A percentile compares a stretch with the other conserved stretches of the same genome.
Evolutionary conservation across 2,113 vertebrate species (phyloP).

Genomic region (Oplegnathus fasciatus): DNA sequence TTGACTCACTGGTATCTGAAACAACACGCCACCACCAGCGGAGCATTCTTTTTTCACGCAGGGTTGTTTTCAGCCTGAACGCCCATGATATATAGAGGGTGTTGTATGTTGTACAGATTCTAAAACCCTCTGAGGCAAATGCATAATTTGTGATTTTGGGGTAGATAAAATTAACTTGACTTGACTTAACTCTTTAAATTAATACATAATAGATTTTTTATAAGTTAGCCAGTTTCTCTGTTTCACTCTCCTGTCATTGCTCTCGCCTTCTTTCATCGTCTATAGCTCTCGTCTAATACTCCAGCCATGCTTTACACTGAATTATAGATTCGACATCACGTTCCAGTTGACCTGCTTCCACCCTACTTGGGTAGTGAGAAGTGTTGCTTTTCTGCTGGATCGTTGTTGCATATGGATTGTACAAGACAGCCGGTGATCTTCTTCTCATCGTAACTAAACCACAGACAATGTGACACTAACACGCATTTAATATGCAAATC

Average conservation of each 20-base stretch:
- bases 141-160: neutral
- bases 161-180: neutral
- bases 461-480: constrained; percentile 50
- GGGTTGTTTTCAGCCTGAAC: neutral
- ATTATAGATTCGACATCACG: constrained; percentile 65
- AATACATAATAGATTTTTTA: neutral
- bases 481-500: constrained; percentile 50
- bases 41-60: neutral
- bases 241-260: neutral
- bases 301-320: constrained; percentile 47
- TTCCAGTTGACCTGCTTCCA: constrained; percentile 59
- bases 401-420: constrained; percentile 31
- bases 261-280: constrained; percentile 13
- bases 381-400: constrained; percentile 33
- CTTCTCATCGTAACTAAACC: constrained; percentile 26
- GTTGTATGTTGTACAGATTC: neutral
- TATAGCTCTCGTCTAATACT: constrained; percentile 25
- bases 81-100: neutral
- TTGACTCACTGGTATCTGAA: neutral
- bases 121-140: neutral
- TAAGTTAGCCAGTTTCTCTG: neutral
- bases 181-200: neutral
- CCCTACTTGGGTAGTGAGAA: constrained; percentile 20
- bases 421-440: constrained; percentile 30
- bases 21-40: neutral